Conservation (phyloP, 2,888 invertebrate genomes). For the Ceraclea dissimilis region DNA sequence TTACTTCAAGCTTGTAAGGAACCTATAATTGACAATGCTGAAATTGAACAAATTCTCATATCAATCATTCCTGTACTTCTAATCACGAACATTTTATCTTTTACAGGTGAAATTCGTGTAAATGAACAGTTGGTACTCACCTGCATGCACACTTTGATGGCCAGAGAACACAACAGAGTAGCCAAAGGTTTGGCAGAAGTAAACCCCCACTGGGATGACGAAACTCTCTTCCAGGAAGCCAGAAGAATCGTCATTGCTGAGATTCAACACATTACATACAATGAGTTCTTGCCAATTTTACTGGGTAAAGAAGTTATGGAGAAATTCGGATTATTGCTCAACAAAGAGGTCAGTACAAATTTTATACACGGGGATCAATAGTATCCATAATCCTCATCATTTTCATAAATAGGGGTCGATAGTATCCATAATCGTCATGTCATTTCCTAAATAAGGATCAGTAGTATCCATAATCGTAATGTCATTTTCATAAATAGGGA, state of each 20-base stretch:
- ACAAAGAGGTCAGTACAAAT: conserved; percentile 61
- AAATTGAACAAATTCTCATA: no score
- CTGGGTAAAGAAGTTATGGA: conserved; percentile 88
- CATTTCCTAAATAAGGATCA: no score
- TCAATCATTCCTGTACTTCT: no score
- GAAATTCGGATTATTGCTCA: conserved; percentile 76
- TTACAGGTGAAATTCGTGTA: conserved; percentile 79
- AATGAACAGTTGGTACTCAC: conserved; percentile 86
- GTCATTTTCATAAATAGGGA: no score
- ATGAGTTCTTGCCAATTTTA: conserved; percentile 82
- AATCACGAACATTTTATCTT: no score
- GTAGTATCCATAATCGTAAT: no score
- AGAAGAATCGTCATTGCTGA: conserved; percentile 77
- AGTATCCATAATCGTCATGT: no score
- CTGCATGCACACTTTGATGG: conserved; percentile 87
- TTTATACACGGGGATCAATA: no score
- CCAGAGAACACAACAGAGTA: conserved; percentile 83
- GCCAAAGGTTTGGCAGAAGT: conserved; percentile 68
- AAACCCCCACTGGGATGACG: conserved; percentile 92
- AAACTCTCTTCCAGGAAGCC: conserved; percentile 82
- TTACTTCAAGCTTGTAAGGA: no score
- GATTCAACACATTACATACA: conserved; percentile 84
- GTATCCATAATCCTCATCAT: no score
- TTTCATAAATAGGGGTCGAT: no score
- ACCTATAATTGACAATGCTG: no score